Base-by-base conservation (phyloP, 2,888 invertebrate species). In the Laothoe populi region DNA sequence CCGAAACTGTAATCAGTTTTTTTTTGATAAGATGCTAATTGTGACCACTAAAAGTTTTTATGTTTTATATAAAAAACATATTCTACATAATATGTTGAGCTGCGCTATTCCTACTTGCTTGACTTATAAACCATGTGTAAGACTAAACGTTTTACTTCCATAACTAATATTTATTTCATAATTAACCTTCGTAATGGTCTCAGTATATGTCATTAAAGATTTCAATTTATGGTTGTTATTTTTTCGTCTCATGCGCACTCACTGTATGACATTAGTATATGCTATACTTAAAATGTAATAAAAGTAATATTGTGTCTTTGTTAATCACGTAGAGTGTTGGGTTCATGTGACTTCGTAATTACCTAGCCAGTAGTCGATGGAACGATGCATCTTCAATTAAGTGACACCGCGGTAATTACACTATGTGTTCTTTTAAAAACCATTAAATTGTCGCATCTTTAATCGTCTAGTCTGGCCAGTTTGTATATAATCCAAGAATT, bases 341-440 rank as follows among this genome's bases (percentile, higher is more conserved):
- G 26, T 26, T 19, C n/a, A 44, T 42, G 49, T 40, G 31, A 31
- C 31, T 19, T 11, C 8, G 53, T 19, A 53, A 53, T 35, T 42
- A 42, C 42, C n/a, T 31, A 26, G 10, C 19, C n/a, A 58, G 57
- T 24, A 58, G 48, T 38, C 38, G 38, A 26, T 46, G n/a, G 58
- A 57, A 64, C 66, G 72, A 72, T 72, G 74, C 73, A 74, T 73
- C 67, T 67, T 74, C 73, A 75, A 74, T 75, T 75, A 73, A 73
- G 69, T 64, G 70, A 66, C 66, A 63, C 68, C 61, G 60, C 59
- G 64, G 67, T 77, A 76, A 77, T 78, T 71, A 75, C 69, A 70
- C 69, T 60, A 63, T 61, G 64, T 70, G 63, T 66, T 66, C 66
- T 69, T 70, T 72, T 66, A 70, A 66, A 68, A 66, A 68, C 68